A percentile compares a stretch with the other conserved stretches of the same genome.
phyloP scores from a whole-genome alignment of 2,113 vertebrate genomes.

The Indri indri region DNA sequence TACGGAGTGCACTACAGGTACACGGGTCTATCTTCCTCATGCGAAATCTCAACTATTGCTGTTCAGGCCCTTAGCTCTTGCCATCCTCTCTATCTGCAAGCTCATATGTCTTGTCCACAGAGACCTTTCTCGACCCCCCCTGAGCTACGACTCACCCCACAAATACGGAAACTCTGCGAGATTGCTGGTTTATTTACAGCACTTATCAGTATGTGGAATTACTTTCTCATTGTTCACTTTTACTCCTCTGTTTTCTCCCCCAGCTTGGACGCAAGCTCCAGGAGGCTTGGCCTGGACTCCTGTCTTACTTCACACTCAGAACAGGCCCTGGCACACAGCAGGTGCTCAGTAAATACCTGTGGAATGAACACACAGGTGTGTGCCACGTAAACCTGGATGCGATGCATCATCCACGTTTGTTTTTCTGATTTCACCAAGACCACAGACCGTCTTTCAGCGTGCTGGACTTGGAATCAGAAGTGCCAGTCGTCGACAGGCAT shows the following conservation, averaged over 20 bases:
- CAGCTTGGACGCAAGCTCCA: not conserved
- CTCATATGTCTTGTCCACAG: not conserved
- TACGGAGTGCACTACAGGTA: rapidly evolving
- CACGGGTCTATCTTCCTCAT: not conserved
- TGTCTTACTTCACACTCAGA: not conserved
- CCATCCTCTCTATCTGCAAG: not conserved
- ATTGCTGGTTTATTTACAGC: not conserved
- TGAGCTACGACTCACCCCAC: not conserved
- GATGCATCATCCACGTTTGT: not conserved
- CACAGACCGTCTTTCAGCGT: not conserved
- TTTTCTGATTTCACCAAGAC: not conserved
- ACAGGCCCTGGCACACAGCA: not conserved
- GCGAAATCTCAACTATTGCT: not conserved
- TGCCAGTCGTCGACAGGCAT: not conserved
- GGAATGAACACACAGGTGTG: not conserved
- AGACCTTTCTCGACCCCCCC: not conserved
- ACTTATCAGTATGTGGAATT: not conserved
- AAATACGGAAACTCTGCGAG: too few species aligned
- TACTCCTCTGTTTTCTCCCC: not conserved
- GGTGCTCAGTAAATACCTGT: not conserved
- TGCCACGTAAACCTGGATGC: not conserved
- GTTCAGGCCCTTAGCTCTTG: not conserved
- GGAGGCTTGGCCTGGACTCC: not conserved
- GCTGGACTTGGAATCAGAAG: not conserved
- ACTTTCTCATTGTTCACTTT: not conserved